These are phyloP conservation scores for Ctenochaetus hawaiiensis DNA, from an alignment of 2,797 vertebrate genomes.

Conservation along the genomic window DNA sequence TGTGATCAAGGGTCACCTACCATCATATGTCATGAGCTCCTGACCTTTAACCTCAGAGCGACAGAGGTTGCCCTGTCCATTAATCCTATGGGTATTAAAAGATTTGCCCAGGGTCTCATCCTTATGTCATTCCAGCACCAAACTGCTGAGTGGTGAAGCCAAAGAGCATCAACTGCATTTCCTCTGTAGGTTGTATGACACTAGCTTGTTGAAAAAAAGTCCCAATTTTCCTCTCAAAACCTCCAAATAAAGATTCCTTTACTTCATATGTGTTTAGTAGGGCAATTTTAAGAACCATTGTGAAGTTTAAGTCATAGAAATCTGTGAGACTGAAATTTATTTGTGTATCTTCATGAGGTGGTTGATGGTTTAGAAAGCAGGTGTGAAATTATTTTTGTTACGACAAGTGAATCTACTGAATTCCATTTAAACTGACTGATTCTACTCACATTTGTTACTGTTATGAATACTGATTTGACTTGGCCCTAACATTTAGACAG, in stretches of 20 bases:
- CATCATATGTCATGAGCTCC: slow-evolving; percentile 37
- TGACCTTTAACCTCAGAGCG: slow-evolving; percentile 58
- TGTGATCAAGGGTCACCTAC: slow-evolving; percentile 42
- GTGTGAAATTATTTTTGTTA: no score
- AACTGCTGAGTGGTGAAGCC: slow-evolving; percentile 13
- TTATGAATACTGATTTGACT: no score
- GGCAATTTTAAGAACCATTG: no score
- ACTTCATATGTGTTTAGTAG: not conserved
- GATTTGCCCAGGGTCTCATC: slow-evolving; percentile 52
- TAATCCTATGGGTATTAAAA: slow-evolving; percentile 72
- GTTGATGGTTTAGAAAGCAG: not conserved
- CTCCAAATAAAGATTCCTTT: not conserved
- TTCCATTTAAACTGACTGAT: not conserved
- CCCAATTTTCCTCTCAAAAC: not conserved
- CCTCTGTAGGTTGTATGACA: not conserved
- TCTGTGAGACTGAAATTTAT: not conserved
- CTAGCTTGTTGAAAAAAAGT: slow-evolving; percentile 6
- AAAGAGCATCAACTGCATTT: slow-evolving; percentile 20
- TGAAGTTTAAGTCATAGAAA: not conserved
- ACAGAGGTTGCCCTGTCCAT: slow-evolving; percentile 46
- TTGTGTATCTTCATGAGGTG: not conserved
- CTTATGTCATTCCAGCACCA: slow-evolving; percentile 27
- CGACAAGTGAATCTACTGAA: no score
- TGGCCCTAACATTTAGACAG: no score
- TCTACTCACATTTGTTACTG: not conserved